Percentiles rank a stretch among this genome's conserved stretches.
phyloP scores from a whole-genome alignment of 2,113 vertebrate genomes.

The Alligator mississippiensis region DNA sequence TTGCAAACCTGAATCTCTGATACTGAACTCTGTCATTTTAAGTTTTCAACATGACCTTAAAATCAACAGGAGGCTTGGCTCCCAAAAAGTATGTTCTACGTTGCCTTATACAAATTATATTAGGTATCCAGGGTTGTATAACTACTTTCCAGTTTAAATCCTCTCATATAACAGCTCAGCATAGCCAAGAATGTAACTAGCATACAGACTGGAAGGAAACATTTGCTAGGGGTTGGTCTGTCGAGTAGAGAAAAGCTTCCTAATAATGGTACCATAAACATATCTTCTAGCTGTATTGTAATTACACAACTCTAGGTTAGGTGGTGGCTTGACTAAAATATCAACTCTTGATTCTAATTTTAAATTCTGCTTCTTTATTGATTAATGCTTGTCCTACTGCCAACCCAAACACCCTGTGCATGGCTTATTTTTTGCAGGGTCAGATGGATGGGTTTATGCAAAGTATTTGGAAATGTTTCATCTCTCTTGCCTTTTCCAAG shows the following conservation, averaged over 20 bases:
- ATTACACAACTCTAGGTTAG: background rate
- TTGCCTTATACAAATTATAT: background rate
- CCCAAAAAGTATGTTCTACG: background rate
- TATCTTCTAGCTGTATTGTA: background rate
- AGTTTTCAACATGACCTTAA: background rate
- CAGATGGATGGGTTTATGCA: background rate
- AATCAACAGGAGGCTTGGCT: background rate
- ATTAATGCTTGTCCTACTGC: background rate
- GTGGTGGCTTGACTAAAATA: background rate
- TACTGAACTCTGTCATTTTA: conserved; percentile 14
- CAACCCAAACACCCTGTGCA: background rate
- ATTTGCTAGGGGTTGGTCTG: rapidly evolving
- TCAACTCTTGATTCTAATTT: background rate
- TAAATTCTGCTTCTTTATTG: background rate
- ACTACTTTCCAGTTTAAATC: background rate
- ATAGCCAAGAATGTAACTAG: background rate
- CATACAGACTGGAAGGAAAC: background rate
- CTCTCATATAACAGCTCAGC: background rate
- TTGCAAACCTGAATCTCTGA: conserved; percentile 26
- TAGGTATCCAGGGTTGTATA: background rate
- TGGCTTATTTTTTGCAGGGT: background rate
- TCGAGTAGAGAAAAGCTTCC: background rate
- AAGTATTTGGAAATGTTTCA: background rate
- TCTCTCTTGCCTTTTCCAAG: background rate
- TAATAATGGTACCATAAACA: background rate